Evolutionary conservation across 2,113 vertebrate species (phyloP).

Genomic region (Paralichthys olivaceus): DNA sequence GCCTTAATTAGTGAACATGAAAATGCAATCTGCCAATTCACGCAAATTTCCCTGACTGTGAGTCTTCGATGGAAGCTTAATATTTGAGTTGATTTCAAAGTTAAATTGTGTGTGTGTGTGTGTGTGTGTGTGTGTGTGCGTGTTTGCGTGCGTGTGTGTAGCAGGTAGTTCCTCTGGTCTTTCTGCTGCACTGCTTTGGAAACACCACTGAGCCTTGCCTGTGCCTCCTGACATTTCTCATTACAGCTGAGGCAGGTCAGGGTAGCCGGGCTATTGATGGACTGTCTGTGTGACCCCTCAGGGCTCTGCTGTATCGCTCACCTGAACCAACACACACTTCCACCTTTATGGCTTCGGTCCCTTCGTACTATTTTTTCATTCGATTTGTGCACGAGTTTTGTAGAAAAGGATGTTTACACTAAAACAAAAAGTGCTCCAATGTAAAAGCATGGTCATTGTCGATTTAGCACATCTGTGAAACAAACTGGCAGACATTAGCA

Average conservation of each 20-base stretch:
- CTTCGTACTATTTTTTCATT: slow-evolving; percentile 18
- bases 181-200: slow-evolving; percentile 5
- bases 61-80: slow-evolving; percentile 6
- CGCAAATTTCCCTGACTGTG: slow-evolving; percentile 10
- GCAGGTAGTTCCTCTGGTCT: background rate
- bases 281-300: slow-evolving; percentile 3
- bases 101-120: slow-evolving; percentile 1
- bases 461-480: slow-evolving; percentile 50
- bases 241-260: slow-evolving; percentile 12
- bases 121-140: no score
- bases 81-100: background rate
- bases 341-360: background rate
- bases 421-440: slow-evolving; percentile 62
- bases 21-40: slow-evolving; percentile 2
- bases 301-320: slow-evolving; percentile 16
- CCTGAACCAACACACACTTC: slow-evolving; percentile 21
- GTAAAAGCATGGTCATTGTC: slow-evolving; percentile 61
- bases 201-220: background rate
- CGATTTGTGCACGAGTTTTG: slow-evolving; percentile 15
- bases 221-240: slow-evolving; percentile 25
- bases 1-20: slow-evolving; percentile 34
- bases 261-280: slow-evolving; percentile 26
- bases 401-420: slow-evolving; percentile 37
- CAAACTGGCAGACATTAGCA: slow-evolving; percentile 13
- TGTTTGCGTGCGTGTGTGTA: background rate